Percentiles rank a stretch among this genome's conserved stretches.
These are phyloP conservation scores for Entomyzon cyanotis DNA, from an alignment of 2,113 vertebrate species.

Conservation along the genomic window DNA sequence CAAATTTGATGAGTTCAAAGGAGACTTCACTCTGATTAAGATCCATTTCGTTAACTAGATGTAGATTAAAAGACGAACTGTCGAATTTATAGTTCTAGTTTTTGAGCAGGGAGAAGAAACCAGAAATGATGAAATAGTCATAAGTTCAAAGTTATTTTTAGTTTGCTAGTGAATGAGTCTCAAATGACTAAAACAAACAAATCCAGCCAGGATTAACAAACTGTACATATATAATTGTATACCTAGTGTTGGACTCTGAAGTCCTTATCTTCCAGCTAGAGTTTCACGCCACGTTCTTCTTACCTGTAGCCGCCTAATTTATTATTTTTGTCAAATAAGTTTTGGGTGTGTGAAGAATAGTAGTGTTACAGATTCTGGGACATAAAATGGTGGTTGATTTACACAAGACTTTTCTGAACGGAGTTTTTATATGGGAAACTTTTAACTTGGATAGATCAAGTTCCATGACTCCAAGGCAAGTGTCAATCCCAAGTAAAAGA, in stretches of 20 bases:
- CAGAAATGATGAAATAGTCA: conserved; percentile 42
- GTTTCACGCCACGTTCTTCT: background rate
- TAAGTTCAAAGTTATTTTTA: conserved; percentile 36
- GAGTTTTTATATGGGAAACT: background rate
- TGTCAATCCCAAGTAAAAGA: background rate
- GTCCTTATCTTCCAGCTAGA: background rate
- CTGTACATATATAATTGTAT: background rate
- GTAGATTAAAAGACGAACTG: background rate
- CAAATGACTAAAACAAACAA: conserved; percentile 28
- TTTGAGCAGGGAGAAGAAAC: conserved; percentile 16
- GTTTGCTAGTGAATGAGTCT: conserved; percentile 15
- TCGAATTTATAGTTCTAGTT: background rate
- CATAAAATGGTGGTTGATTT: background rate
- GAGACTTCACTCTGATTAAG: background rate
- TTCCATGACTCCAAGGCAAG: background rate
- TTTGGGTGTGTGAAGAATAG: background rate
- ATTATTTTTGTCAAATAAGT: background rate
- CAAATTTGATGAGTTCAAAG: background rate
- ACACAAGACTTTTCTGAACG: background rate
- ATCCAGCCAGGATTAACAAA: background rate
- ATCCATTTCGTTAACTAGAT: background rate
- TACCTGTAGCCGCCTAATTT: background rate
- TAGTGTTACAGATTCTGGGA: background rate
- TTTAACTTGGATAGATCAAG: background rate
- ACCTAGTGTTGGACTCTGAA: background rate